Evolutionary conservation across 2,113 vertebrate genomes (phyloP).

Genomic region (Entelurus aequoreus): DNA sequence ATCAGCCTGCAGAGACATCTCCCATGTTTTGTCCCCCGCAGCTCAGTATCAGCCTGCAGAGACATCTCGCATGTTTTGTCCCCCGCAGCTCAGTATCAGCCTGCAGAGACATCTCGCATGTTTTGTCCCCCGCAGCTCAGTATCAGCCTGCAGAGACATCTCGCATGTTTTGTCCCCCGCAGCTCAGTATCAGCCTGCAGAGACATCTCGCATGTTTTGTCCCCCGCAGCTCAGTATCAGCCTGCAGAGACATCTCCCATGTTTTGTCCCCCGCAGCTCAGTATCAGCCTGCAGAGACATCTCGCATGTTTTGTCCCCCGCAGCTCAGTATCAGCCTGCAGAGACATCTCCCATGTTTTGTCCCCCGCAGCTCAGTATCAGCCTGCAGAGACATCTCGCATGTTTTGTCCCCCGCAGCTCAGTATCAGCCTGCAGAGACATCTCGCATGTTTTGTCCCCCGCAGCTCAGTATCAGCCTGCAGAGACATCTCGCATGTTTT

Average conservation of each 20-base stretch:
- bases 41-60: slow-evolving; percentile 58
- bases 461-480: slow-evolving; percentile 56
- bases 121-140: slow-evolving; percentile 58
- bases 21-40: slow-evolving; percentile 65
- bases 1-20: slow-evolving; percentile 52
- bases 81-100: slow-evolving; percentile 53
- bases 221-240: slow-evolving; percentile 57
- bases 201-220: slow-evolving; percentile 63
- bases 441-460: slow-evolving; percentile 66
- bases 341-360: slow-evolving; percentile 64
- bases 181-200: slow-evolving; percentile 60
- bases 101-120: slow-evolving; percentile 62
- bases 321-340: slow-evolving; percentile 60
- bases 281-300: slow-evolving; percentile 49
- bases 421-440: slow-evolving; percentile 53
- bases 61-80: slow-evolving; percentile 66
- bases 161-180: slow-evolving; percentile 67
- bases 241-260: slow-evolving; percentile 60
- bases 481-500: slow-evolving; percentile 65
- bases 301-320: slow-evolving; percentile 66
- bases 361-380: slow-evolving; percentile 57
- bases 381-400: slow-evolving; percentile 55
- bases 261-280: slow-evolving; percentile 58
- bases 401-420: slow-evolving; percentile 61
- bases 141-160: slow-evolving; percentile 44